Evolutionary conservation across 2,113 vertebrate species (phyloP), one percentile per base, ranked within the genome.

Genomic region (Saccopteryx bilineata): DNA sequence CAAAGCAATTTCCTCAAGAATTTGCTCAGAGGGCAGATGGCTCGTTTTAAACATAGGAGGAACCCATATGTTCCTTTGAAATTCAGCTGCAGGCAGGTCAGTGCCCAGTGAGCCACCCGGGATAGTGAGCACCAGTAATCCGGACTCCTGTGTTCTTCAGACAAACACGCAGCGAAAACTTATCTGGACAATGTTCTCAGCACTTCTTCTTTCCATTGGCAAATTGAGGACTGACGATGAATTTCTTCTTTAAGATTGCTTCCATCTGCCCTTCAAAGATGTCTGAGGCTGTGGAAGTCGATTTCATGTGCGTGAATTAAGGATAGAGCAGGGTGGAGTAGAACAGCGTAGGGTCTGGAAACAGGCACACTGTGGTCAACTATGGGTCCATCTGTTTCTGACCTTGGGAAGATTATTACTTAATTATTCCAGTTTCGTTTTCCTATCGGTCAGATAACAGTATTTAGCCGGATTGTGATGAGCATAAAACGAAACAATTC

Each of bases 251-350:
- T 92, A 92, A 84, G 80, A 50, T 80, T 80, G 90, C 90, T 96
- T 72, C 89, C 94, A 88, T 97, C 93, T 84, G 85, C 50, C 71
- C 87, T 97, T 97, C 96, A 79, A 76, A 97, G 82, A 97, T 95
- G 39, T 71, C 96, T 96, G 85, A 95, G 80, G 76, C 84, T 97
- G 78, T 63, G 9, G 18, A 93, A 81, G 52, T 90, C 48, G 10
- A 7, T 63, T 50, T 72, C 39, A 23, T 56, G 60, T 48, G 60
- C n/a, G 26, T 19, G 23, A 84, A 75, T 81, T 68, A 28, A 93
- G 78, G n/a, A 31, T 39, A 26, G 24, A 8, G n/a, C 1, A 7
- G 9, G 50, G 26, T 0, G 28, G 39, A 92, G 23, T 83, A 68
- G 26, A 52, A 76, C 9, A 66, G 50, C 39, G 6, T 14, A 60